Evolutionary conservation across 35 echinoderm and acorn worm genomes (phyloP), one percentile per base, ranked within the genome.

Genomic region (Lytechinus variegatus): DNA sequence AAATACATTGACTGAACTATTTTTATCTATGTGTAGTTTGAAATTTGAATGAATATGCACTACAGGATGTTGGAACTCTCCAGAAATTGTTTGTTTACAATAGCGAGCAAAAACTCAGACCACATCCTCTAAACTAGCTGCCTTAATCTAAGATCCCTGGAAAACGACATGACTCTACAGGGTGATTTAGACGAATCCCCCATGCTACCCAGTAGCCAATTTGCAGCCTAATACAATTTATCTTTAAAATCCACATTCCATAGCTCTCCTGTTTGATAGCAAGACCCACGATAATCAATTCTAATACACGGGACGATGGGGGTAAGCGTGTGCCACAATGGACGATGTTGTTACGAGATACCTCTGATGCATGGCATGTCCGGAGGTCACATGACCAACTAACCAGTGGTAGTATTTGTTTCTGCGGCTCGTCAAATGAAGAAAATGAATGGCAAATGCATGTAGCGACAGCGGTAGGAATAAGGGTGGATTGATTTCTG

Each of bases 191-290:
- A 79, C 66, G n/a, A 79, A 79, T 79, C 66, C 66, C n/a, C 16
- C 16, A 44, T n/a, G 66, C 66, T 79, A 24, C 66, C 19, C 3
- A 8, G 19, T 16, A 24, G 66, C 66, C 66, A 79, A 79, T 79
- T 79, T 79, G 66, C 66, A 24, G n/a, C 66, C 66, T 79, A 79
- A 79, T 79, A 24, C 19, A 79, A 79, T 79, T n/a, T 79, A 79
- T 79, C 66, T 79, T 79, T 79, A 24, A 79, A 79, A 79, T 79
- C 66, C 66, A 79, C 66, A 79, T 79, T 79, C 66, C 66, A n/a
- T 79, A 79, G 66, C 66, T 79, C 66, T 79, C 0, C 66, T 79
- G 66, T 79, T 79, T 79, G 66, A 79, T 79, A 79, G 66, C 16
- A 79, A 24, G 66, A 79, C n/a, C 66, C 16, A 79, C 66, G 16